Evolutionary conservation across 2,888 invertebrate genomes (phyloP), one percentile per base, ranked within the genome.

Genomic region (Philereme vetulata): DNA sequence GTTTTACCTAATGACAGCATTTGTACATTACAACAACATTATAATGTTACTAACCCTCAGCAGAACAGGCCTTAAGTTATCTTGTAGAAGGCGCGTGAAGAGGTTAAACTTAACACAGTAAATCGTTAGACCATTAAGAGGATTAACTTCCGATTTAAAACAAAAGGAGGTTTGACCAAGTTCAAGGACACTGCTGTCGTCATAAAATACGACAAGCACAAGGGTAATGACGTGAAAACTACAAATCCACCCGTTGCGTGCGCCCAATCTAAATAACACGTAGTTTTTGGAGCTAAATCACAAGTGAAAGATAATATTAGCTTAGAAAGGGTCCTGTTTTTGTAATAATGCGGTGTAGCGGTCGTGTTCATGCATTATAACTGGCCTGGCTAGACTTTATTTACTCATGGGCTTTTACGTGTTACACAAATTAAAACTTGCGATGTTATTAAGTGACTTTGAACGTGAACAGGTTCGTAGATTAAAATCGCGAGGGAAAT

Each of bases 241-340:
- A 54, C 57, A 46, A 58, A 59, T 53, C 11, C 9, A 34, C 34
- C 48, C 36, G 57, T 67, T 67, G 73, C 74, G 74, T 74, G 74
- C 65, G 50, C 50, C 59, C 65, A 70, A 71, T 72, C 71, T 71
- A 11, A 59, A 55, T 63, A 62, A 60, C 62, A 66, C 59, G 58
- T 21, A 61, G 51, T 36, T 42, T 42, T 38, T 21, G 10, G 11
- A 54, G 46, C 57, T 51, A 58, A 62, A 62, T 62, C 52, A 60
- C 53, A 66, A 59, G 51, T 43, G 44, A 61, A 60, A 62, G 60
- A 51, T 49, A 60, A 57, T 62, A 56, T 65, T 67, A 56, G 60
- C 46, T 52, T 52, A 21, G 49, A 43, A 58, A 60, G 51, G 54
- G 64, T 60, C 52, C 52, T 50, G 56, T 52, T 62, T 45, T 58